These are phyloP conservation scores for Trichomalopsis sarcophagae DNA, from an alignment of 1,140 invertebrate species.

Conservation along the genomic window DNA sequence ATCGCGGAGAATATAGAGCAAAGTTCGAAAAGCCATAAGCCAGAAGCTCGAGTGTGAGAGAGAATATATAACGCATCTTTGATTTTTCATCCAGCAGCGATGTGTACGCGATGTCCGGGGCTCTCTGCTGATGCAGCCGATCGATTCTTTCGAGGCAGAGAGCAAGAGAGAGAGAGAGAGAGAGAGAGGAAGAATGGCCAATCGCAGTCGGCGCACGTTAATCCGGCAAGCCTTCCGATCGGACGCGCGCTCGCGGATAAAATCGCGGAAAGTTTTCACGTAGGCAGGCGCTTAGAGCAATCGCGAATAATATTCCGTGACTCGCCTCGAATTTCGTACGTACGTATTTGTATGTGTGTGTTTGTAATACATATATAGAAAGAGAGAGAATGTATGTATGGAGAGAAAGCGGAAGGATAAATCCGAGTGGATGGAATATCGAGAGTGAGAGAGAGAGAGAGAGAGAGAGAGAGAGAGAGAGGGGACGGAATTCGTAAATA, in stretches of 20 bases:
- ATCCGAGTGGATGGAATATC: neutral
- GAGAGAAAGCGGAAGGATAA: neutral
- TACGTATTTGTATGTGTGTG: neutral
- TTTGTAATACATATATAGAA: neutral
- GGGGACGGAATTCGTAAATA: neutral
- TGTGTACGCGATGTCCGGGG: neutral
- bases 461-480: neutral
- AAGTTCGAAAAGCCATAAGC: neutral
- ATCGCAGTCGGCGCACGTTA: constrained; percentile 1
- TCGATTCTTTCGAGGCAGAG: neutral
- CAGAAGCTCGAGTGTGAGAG: too few species aligned
- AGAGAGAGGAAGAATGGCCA: constrained; percentile 32
- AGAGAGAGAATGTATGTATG: neutral
- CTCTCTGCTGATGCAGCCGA: neutral
- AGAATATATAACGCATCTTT: neutral
- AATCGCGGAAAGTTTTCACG: constrained; percentile 17
- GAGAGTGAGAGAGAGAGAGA: neutral
- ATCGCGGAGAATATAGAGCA: neutral
- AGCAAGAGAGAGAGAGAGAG: neutral
- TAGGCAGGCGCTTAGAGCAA: neutral
- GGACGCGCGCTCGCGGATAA: neutral
- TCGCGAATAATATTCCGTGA: constrained; percentile 2
- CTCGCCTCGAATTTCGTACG: neutral
- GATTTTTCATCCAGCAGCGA: neutral
- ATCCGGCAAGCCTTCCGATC: constrained; percentile 14